Base-by-base conservation (phyloP, 2,888 invertebrate genomes). In the Leptinotarsa haldemani region DNA sequence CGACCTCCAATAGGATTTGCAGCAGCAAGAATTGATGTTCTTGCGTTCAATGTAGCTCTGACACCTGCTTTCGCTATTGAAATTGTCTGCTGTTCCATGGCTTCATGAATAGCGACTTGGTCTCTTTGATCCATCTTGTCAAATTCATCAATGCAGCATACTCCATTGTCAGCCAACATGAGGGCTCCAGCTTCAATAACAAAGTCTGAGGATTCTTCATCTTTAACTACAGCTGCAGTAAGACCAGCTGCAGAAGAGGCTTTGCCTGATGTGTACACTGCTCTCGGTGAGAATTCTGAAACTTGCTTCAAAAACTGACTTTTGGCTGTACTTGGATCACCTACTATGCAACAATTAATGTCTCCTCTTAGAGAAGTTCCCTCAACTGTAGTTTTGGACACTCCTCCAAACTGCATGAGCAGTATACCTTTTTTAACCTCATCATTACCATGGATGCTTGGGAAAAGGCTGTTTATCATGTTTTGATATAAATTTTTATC, bases 71-170 rank as follows among this genome's bases (percentile, higher is more conserved):
- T 99, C 0, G 99, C 98, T 74, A 99, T 91, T 0, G 98, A 98
- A 81, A 99, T 99, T 0, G 99, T 99, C 88, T 99, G 99, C 85
- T 99, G 99, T 90, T 99, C 99, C 99, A 99, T 99, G 4, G 99
- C 99, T 89, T 99, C 99, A 89, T 99, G 99, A 81, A 99, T 99
- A 64, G 99, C 99, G 7, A 99, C 84, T 88, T 99, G 99, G 90
- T 99, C 99, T 65, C 93, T 91, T 0, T 92, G 91, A 87, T 99
- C 99, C 99, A 99, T 99, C 89, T 99, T 99, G 88, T 99, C 99
- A 88, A 99, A 99, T 89, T 99, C 99, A 84, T 99, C 99, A 82
- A 99, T 99, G 86, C 99, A 99, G 84, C 99, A 99, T 65, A 99
- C 95, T 5, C 98, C 97, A 85, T 98, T 98, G 88, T 99, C 99